phyloP scores from a whole-genome alignment of 2,113 vertebrate genomes.

The Zosterops japonicus region DNA sequence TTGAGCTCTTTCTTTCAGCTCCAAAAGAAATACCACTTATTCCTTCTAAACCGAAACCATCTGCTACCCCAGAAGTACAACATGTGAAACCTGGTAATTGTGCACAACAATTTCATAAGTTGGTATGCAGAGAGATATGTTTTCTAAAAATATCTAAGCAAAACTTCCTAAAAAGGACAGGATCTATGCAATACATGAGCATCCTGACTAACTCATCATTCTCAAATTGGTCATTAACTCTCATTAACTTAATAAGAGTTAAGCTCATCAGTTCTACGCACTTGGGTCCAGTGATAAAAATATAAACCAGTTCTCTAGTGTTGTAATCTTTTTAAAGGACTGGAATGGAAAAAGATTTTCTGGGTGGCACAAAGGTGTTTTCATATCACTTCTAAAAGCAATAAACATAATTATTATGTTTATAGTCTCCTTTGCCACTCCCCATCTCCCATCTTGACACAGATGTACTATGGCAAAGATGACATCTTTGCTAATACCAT shows the following conservation, averaged over 20 bases:
- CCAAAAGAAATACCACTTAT: conserved; percentile 63
- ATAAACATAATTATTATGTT: neutral
- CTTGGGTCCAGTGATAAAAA: neutral
- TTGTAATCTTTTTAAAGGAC: neutral
- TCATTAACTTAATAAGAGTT: neutral
- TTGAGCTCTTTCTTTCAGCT: conserved; percentile 75
- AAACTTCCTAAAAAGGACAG: neutral
- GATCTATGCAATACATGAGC: neutral
- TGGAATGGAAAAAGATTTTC: neutral
- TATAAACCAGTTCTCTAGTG: neutral
- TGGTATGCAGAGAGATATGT: neutral
- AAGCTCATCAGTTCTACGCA: neutral
- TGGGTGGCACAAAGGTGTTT: neutral
- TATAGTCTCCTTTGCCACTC: neutral
- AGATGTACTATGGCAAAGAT: neutral
- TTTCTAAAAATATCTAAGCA: neutral
- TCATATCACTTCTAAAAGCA: neutral
- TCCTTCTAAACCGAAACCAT: conserved; percentile 68
- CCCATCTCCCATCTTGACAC: neutral
- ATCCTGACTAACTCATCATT: neutral
- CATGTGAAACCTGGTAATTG: conserved; percentile 74
- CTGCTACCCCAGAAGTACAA: conserved; percentile 57
- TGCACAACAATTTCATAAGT: neutral
- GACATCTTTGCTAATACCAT: neutral
- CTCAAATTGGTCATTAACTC: neutral